Evolutionary conservation across 2,888 invertebrate genomes (phyloP).

Genomic region (Oscheius sp.): DNA sequence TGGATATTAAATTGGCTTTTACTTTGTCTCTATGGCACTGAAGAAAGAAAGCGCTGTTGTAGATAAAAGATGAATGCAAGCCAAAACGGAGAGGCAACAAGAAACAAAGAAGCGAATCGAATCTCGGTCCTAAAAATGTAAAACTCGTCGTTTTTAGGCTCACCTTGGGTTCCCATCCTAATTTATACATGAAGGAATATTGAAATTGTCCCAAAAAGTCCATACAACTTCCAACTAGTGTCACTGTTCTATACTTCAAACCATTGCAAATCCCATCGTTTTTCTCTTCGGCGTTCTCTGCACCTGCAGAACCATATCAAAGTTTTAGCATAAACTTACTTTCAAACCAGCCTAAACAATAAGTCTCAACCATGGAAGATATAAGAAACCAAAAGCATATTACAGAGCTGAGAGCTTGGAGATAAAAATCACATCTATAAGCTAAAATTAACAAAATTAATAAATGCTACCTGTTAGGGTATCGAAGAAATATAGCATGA

Average conservation of each 20-base stretch:
- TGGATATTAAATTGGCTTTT: neutral
- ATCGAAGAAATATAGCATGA: slow-evolving; percentile 60
- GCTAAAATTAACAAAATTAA: neutral
- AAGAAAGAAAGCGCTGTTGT: slow-evolving; percentile 50
- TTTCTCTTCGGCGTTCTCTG: slow-evolving; percentile 41
- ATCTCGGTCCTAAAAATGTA: slow-evolving; percentile 28
- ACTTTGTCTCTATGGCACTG: slow-evolving; percentile 57
- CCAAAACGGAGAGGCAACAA: slow-evolving; percentile 42
- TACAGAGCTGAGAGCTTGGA: slow-evolving; percentile 45
- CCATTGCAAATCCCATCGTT: slow-evolving; percentile 56
- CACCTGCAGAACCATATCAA: neutral
- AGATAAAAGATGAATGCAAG: slow-evolving; percentile 44
- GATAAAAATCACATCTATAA: slow-evolving; percentile 55
- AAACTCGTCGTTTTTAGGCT: slow-evolving; percentile 3
- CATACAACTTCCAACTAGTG: slow-evolving; percentile 42
- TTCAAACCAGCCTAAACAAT: slow-evolving; percentile 51
- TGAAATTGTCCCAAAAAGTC: slow-evolving; percentile 46
- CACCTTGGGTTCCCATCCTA: slow-evolving; percentile 48
- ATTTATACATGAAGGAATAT: slow-evolving; percentile 42
- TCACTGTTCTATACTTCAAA: slow-evolving; percentile 47
- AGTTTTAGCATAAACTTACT: slow-evolving; percentile 16
- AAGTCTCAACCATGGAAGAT: slow-evolving; percentile 51
- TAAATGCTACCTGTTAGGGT: slow-evolving; percentile 49
- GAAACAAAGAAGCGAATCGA: slow-evolving; percentile 43
- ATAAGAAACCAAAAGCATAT: slow-evolving; percentile 49